Evolutionary conservation across 2,888 invertebrate genomes (phyloP).

Genomic region (Eilema depressum): DNA sequence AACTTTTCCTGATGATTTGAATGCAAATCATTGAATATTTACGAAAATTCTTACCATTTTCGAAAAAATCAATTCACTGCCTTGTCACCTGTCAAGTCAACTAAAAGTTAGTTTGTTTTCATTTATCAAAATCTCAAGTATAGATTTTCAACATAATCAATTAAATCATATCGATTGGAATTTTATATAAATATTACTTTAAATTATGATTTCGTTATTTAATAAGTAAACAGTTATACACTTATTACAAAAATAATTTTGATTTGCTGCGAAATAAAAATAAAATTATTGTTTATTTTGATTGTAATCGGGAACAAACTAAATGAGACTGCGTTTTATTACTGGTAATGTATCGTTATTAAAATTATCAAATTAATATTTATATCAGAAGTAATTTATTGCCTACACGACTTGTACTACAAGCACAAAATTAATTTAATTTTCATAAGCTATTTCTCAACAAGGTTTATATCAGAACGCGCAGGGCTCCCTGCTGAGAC

Average conservation of each 20-base stretch:
- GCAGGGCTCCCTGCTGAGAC: neutral
- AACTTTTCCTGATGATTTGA: conserved; percentile 24
- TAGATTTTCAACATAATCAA: neutral
- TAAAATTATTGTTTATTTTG: neutral
- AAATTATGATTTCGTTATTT: neutral
- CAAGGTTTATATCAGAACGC: neutral
- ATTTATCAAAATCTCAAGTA: neutral
- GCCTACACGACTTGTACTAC: neutral
- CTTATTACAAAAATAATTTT: neutral
- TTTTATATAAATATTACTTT: neutral
- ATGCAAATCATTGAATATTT: conserved; percentile 53
- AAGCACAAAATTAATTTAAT: neutral
- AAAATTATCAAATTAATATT: neutral
- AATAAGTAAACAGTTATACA: neutral
- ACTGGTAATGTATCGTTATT: neutral
- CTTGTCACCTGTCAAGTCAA: conserved; percentile 72
- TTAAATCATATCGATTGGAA: too few relatives aligned
- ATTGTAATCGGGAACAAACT: neutral
- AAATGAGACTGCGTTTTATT: neutral
- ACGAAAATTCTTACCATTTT: conserved; percentile 78
- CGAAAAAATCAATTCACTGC: conserved; percentile 84
- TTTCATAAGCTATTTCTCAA: neutral
- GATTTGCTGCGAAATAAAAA: too few relatives aligned
- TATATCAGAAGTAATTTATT: neutral
- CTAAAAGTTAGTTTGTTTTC: conserved; percentile 35